Conservation (phyloP, 2,113 vertebrate genomes). For the Rostratula benghalensis region DNA sequence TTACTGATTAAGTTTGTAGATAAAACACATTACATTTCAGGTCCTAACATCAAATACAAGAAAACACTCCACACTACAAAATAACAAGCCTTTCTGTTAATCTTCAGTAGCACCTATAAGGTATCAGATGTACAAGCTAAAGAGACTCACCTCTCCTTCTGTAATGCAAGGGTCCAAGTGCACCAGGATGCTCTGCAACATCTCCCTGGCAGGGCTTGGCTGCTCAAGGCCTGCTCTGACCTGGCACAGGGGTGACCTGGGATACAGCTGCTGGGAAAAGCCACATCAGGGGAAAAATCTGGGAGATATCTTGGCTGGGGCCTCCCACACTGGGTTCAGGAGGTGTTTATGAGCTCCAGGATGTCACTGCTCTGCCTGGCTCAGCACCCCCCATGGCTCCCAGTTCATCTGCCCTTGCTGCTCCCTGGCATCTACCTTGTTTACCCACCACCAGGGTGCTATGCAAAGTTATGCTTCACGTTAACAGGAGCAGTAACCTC, state of each 20-base stretch:
- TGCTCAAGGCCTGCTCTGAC: neutral
- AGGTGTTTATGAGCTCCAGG: neutral
- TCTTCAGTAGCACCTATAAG: neutral
- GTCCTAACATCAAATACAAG: neutral
- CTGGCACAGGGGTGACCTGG: neutral
- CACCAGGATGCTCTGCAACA: neutral
- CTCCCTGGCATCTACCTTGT: neutral
- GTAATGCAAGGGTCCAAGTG: neutral
- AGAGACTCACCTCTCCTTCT: neutral
- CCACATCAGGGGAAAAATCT: neutral
- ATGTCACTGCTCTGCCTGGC: neutral
- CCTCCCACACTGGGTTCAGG: neutral
- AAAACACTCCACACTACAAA: neutral
- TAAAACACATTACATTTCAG: neutral
- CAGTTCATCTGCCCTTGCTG: neutral
- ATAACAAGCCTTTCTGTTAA: neutral
- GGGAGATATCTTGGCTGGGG: neutral
- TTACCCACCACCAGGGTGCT: neutral
- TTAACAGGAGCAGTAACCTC: neutral
- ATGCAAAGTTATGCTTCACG: neutral
- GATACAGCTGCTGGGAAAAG: neutral
- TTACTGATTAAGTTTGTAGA: neutral
- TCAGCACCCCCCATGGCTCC: neutral
- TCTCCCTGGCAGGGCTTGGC: neutral
- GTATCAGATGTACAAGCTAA: neutral